Base-by-base conservation (phyloP, 2,113 vertebrate species). In the Verasper variegatus region DNA sequence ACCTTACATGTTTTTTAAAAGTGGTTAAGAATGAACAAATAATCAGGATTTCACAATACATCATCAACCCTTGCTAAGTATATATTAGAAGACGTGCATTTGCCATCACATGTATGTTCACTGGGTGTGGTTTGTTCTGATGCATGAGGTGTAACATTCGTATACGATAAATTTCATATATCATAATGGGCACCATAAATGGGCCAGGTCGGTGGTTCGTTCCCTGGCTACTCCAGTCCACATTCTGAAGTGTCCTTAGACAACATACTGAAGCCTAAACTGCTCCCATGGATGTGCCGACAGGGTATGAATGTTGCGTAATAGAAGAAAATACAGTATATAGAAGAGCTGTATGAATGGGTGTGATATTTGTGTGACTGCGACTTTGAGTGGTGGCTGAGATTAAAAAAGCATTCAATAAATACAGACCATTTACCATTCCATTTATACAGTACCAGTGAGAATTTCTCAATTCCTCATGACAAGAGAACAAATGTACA, bases 1-100 rank as follows among this genome's bases (percentile, higher is more conserved):
- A 55, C 45, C 59, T 57, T 7, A 61, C 1, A 0, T 59, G 15
- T 58, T 27, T 10, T 66, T 40, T 8, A 14, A 47, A 31, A 55
- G 24, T 49, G 20, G 60, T 45, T 51, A 37, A 37, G 58, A 79
- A 69, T 59, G 49, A 84, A 83, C 1, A 59, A 57, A 68, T 68
- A 42, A 73, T 74, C 21, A 62, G 11, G 6, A 47, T 37, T 70
- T 37, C 51, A 68, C n/a, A 18, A 51, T 9, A 72, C 66, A 4
- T 31, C 31, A 23, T 52, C 15, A 49, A 10, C 23, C 12, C 6
- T 9, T 62, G 54, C 21, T 66, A 72, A 57, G 40, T 74, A 27
- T 42, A 10, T 21, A 31, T 40, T 18, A 47, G 55, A 71, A 24
- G 11, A 26, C 40, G 15, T 26, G 20, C 54, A 8, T 65, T 63